Evolutionary conservation across 2,888 invertebrate genomes (phyloP), one percentile per base, ranked within the genome.

Genomic region (Drosophila dives): DNA sequence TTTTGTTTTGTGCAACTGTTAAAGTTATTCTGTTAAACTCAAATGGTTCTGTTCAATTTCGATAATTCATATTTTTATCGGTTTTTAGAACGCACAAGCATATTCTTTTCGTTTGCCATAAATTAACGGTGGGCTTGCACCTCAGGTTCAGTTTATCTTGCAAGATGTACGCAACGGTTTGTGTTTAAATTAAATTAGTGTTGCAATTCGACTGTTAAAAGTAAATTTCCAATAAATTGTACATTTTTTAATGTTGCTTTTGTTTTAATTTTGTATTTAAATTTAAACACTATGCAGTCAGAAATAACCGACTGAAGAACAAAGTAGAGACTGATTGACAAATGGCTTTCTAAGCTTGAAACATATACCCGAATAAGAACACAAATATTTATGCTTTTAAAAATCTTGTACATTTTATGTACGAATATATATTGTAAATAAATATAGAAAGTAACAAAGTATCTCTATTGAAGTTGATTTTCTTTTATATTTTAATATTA

Each of bases 401-500:
- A 75, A 50, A 49, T 64, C 34, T 29, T 71, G 61, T 61, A 70
- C 64, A 67, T 72, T 77, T 75, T 71, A 75, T 80, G 64, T 75
- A 80, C 61, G 70, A 66, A 73, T 78, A 65, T 76, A 77, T 77
- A 74, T 66, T 77, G 80, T 77, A 77, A 75, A 77, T 77, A 56
- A 32, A 56, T 56, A 77, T 80, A 75, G 80, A 80, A 77, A 77
- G 71, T 77, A 77, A 77, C 77, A 77, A 80, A 77, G 50, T 77
- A 67, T 54, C 67, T 72, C 67, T 77, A 80, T 62, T 77, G 76
- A 67, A 80, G 54, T 63, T 63, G 11, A 62, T 56, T 56, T 56
- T 70, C 33, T 26, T 70, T 65, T 62, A 60, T 77, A 45, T 59
- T 74, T 72, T 59, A 38, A 76, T 80, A 72, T 61, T 77, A 72